Conservation (phyloP, 1,140 invertebrate genomes). For the Drosophila lacertosa region DNA sequence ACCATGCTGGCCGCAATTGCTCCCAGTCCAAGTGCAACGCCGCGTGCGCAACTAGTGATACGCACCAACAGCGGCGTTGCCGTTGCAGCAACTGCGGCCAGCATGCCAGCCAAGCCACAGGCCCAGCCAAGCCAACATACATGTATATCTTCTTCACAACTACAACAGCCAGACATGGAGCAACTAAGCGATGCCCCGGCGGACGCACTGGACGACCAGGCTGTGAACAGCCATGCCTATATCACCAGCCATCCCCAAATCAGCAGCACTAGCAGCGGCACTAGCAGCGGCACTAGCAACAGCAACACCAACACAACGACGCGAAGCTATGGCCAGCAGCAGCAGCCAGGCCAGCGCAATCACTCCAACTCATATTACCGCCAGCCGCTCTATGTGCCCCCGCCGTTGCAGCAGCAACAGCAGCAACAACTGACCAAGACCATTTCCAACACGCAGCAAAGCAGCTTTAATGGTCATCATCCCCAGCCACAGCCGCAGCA, state of each 20-base stretch:
- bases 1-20: constrained; percentile 76
- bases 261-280: constrained; percentile 17
- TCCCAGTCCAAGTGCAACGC: constrained; percentile 40
- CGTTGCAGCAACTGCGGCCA: constrained; percentile 66
- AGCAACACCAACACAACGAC: background rate
- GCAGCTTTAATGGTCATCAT: constrained; percentile 37
- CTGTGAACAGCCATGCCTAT: constrained; percentile 2
- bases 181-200: constrained; percentile 12
- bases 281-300: background rate
- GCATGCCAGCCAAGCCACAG: constrained; percentile 62
- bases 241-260: constrained; percentile 4
- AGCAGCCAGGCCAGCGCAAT: constrained; percentile 32
- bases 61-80: constrained; percentile 22
- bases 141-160: constrained; percentile 78
- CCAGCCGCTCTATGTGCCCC: constrained; percentile 81
- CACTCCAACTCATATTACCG: constrained; percentile 62
- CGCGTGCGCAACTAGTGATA: constrained; percentile 20
- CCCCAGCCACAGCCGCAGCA: constrained; percentile 49
- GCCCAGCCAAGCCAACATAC: constrained; percentile 63
- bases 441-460: constrained; percentile 52
- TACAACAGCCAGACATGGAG: constrained; percentile 67
- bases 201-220: constrained; percentile 19
- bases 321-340: constrained; percentile 35
- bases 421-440: constrained; percentile 72
- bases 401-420: constrained; percentile 77